Evolutionary conservation across 2,888 invertebrate genomes (phyloP), one percentile per base, ranked within the genome.

Genomic region (Drosophila antonietae): DNA sequence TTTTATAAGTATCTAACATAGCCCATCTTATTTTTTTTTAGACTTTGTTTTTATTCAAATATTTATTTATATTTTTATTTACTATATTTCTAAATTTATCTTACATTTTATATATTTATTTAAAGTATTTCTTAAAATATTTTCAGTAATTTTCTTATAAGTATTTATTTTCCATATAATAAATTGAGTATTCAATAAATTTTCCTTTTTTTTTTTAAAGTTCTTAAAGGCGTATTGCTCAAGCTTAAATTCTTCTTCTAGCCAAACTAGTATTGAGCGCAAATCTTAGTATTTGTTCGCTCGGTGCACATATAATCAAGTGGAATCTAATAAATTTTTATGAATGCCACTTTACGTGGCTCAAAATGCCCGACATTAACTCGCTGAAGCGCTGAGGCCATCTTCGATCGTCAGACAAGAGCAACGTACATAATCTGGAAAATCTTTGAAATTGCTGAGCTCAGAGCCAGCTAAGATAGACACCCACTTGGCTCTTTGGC

Each of bases 271-370:
- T 12, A 51, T 18, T 9, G 1, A 51, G 33, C 3, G 33, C 8
- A 35, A 51, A 20, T 35, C 20, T 33, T 10, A 33, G 33, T 33
- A n/a, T 44, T 57, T 57, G 57, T n/a, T 35, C 41, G 20, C 23
- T 15, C 20, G n/a, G 28, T 23, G 20, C 12, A 62, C 28, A 10
- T 75, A 20, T 73, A 75, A 75, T 75, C 60, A 61, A 73, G 61
- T 18, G 28, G 49, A 76, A 73, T 76, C 64, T 73, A 76, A 68
- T 76, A 49, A 73, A 68, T 61, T 73, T 73, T 61, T 73, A 75
- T 73, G 64, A 49, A 49, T 59, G 73, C 68, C 75, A 61, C 73
- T 67, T 69, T 53, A 15, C 7, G 23, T 49, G 14, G 15, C 28
- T 37, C 52, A 35, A 62, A 68, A 78, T 74, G 44, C 20, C 63